Evolutionary conservation across 2,888 invertebrate genomes (phyloP).

Genomic region (Patella depressa): DNA sequence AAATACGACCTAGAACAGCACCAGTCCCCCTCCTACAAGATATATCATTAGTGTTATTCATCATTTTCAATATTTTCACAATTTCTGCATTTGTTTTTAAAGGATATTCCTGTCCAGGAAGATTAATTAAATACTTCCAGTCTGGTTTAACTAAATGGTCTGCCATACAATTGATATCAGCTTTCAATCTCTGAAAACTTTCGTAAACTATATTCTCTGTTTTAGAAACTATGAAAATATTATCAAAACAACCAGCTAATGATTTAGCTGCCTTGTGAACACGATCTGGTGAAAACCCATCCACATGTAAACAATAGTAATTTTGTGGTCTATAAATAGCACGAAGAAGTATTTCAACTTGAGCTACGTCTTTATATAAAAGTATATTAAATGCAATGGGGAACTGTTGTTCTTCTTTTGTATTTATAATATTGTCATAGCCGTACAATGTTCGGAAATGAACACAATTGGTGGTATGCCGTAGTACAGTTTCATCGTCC

Average conservation of each 20-base stretch:
- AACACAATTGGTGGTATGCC: conserved; percentile 44
- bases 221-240: conserved; percentile 66
- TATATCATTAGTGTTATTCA: conserved; percentile 69
- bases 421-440: conserved; percentile 32
- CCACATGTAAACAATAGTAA: conserved; percentile 68
- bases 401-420: conserved; percentile 51
- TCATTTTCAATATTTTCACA: conserved; percentile 65
- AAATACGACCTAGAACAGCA: conserved; percentile 39
- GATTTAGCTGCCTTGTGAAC: conserved; percentile 48
- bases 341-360: conserved; percentile 59
- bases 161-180: conserved; percentile 69
- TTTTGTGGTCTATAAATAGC: conserved; percentile 67
- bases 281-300: conserved; percentile 45
- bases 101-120: conserved; percentile 68
- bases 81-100: conserved; percentile 68
- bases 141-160: conserved; percentile 49
- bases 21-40: conserved; percentile 62
- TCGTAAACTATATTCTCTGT: conserved; percentile 65
- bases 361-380: conserved; percentile 58
- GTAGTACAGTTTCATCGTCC: not conserved
- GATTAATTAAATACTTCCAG: conserved; percentile 70
- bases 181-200: conserved; percentile 63
- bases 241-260: conserved; percentile 61
- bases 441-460: conserved; percentile 42
- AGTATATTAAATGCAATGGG: conserved; percentile 66